Evolutionary conservation across 2,888 invertebrate species (phyloP), one percentile per base, ranked within the genome.

Genomic region (Plebejus argus): DNA sequence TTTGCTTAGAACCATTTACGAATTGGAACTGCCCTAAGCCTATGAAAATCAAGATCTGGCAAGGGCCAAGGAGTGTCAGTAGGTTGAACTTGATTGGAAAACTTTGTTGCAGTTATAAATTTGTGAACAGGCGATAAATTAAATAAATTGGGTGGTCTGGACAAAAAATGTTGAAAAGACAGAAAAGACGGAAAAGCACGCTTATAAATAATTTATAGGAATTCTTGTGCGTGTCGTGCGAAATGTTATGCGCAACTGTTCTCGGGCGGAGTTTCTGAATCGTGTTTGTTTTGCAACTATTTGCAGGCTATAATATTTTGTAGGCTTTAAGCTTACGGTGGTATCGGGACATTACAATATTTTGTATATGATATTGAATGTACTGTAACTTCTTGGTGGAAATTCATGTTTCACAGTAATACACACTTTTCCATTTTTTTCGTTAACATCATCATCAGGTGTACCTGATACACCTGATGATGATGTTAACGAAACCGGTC

Each of bases 161-260:
- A 76, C 77, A 90, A 86, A 87, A 88, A 86, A 82, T 81, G 80
- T 70, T 28, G 28, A 72, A 77, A 77, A 35, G 53, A 20, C 77
- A 88, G 89, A 89, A 91, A 90, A 91, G 86, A 86, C 85, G 86
- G 89, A 90, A 91, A 92, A 91, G 90, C 86, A 85, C 84, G 83
- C 83, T 88, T 85, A 92, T 92, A 89, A 89, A 92, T 92, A 91
- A 92, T 92, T 87, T 86, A 92, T 86, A 79, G 86, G 86, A 86
- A 89, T 89, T 85, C 86, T 84, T 83, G 86, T 85, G 87, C 85
- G 87, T 85, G 84, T 83, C 88, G 90, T 90, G 92, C 88, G 90
- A 92, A 91, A 89, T 79, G 79, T 78, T 78, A 89, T 85, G 85
- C 84, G 85, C 84, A 83, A 80, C 80, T 84, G 85, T 83, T 39